These are phyloP conservation scores for Bombylius major DNA, from an alignment of 2,888 invertebrate species.

Conservation along the genomic window DNA sequence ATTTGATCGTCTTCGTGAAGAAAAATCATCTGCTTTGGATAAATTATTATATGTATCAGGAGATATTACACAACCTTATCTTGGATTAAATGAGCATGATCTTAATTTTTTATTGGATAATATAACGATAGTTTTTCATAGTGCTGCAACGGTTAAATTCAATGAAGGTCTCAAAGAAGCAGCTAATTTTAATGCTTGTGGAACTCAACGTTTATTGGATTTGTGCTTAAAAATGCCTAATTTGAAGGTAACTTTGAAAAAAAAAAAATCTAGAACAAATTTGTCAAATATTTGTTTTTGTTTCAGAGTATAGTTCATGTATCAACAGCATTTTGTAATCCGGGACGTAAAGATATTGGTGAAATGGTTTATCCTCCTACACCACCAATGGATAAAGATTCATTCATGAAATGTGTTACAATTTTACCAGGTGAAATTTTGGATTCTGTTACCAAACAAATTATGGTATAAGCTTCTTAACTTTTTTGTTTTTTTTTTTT, in stretches of 20 bases:
- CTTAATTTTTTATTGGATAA: slow-evolving; percentile 46
- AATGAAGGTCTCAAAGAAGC: slow-evolving; percentile 83
- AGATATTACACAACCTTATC: slow-evolving; percentile 57
- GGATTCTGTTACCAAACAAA: slow-evolving; percentile 42
- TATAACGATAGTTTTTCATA: slow-evolving; percentile 83
- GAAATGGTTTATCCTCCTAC: slow-evolving; percentile 71
- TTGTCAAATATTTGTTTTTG: slow-evolving; percentile 24
- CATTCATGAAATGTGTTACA: slow-evolving; percentile 47
- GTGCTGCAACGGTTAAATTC: slow-evolving; percentile 91
- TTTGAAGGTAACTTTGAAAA: slow-evolving; percentile 43
- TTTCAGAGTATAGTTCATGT: slow-evolving; percentile 71
- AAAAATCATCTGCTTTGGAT: slow-evolving; percentile 49
- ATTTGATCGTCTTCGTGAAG: slow-evolving; percentile 53
- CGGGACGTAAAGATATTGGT: slow-evolving; percentile 65
- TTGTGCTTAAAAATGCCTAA: slow-evolving; percentile 69
- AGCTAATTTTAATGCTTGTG: slow-evolving; percentile 77
- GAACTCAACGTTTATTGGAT: slow-evolving; percentile 71
- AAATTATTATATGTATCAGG: slow-evolving; percentile 61
- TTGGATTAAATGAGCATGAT: slow-evolving; percentile 58
- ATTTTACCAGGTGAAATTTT: slow-evolving; percentile 48
- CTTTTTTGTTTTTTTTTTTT: neutral
- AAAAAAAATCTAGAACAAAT: neutral
- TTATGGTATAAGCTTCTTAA: slow-evolving; percentile 38
- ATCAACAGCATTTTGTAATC: slow-evolving; percentile 94
- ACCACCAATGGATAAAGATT: slow-evolving; percentile 43